Evolutionary conservation across 2,888 invertebrate genomes (phyloP).

Genomic region (Amblyteles armatorius): DNA sequence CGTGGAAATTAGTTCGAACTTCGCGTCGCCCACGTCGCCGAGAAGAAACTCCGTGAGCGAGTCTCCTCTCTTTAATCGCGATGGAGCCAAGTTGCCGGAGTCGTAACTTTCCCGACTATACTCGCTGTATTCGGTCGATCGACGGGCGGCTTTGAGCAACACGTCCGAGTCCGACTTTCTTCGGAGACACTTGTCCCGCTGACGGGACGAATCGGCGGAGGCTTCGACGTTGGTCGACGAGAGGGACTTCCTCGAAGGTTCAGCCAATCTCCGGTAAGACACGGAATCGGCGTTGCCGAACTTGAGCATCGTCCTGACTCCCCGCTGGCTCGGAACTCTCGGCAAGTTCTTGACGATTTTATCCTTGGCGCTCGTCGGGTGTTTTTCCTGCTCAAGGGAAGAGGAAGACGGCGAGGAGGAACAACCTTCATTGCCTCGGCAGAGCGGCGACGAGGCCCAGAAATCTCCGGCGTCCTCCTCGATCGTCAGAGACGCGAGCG

Average conservation of each 20-base stretch:
- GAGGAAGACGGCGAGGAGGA: background rate
- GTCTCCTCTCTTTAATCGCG: background rate
- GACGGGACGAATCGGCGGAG: background rate
- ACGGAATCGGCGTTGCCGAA: background rate
- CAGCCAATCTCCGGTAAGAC: background rate
- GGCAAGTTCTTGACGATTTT: background rate
- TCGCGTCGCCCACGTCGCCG: background rate
- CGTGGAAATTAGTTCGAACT: background rate
- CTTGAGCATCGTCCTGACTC: conserved; percentile 8
- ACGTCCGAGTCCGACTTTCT: conserved; percentile 26
- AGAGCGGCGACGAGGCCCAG: conserved; percentile 27
- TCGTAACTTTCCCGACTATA: background rate
- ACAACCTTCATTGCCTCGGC: background rate
- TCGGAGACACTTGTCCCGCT: conserved; percentile 5
- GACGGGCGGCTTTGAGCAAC: conserved; percentile 12
- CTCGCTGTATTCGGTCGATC: background rate
- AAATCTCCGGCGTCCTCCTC: background rate
- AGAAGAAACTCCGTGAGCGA: conserved; percentile 3
- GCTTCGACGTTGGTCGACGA: background rate
- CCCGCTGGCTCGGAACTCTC: background rate
- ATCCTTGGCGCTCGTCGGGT: background rate
- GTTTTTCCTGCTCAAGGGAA: background rate
- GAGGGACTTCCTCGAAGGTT: background rate
- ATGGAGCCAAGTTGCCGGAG: background rate
- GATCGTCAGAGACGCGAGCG: conserved; percentile 1